A percentile compares a stretch with the other conserved stretches of the same genome.
These are phyloP conservation scores for Ferrisia virgata DNA, from an alignment of 2,888 invertebrate genomes.

Conservation along the genomic window DNA sequence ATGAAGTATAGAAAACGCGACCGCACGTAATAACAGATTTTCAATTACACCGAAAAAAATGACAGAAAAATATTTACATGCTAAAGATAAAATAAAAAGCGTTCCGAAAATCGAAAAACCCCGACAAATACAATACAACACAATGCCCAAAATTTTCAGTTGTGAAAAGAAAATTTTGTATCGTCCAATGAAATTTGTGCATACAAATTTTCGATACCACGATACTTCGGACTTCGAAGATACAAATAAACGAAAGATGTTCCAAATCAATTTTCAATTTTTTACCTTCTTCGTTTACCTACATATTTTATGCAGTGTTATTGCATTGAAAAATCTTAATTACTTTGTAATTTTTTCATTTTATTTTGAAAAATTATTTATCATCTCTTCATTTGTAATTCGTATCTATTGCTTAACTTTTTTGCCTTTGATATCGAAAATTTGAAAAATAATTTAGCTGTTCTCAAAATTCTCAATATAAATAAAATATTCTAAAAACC, in stretches of 20 bases:
- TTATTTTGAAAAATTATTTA: not conserved
- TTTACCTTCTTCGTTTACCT: not conserved
- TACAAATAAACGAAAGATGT: not conserved
- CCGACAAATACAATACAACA: not conserved
- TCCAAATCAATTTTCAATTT: not conserved
- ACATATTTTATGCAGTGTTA: not conserved
- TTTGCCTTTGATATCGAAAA: too few relatives aligned
- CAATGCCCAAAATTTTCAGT: not conserved
- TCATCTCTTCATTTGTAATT: too few relatives aligned
- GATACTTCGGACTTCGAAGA: too few relatives aligned
- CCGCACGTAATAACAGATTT: not conserved
- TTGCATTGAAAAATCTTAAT: not conserved
- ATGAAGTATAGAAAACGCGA: not conserved
- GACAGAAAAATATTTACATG: not conserved
- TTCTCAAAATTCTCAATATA: too few relatives aligned
- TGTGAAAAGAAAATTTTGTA: not conserved
- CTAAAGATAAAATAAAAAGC: not conserved
- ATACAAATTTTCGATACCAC: too few relatives aligned
- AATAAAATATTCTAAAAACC: too few relatives aligned
- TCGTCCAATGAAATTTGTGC: not conserved
- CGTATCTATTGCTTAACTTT: too few relatives aligned
- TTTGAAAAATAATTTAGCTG: too few relatives aligned
- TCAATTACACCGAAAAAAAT: not conserved
- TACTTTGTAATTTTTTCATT: not conserved
- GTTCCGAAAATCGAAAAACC: not conserved